Percentiles rank a stretch among this genome's conserved stretches.
These are phyloP conservation scores for Machimus atricapillus DNA, from an alignment of 2,888 invertebrate species.

Conservation along the genomic window DNA sequence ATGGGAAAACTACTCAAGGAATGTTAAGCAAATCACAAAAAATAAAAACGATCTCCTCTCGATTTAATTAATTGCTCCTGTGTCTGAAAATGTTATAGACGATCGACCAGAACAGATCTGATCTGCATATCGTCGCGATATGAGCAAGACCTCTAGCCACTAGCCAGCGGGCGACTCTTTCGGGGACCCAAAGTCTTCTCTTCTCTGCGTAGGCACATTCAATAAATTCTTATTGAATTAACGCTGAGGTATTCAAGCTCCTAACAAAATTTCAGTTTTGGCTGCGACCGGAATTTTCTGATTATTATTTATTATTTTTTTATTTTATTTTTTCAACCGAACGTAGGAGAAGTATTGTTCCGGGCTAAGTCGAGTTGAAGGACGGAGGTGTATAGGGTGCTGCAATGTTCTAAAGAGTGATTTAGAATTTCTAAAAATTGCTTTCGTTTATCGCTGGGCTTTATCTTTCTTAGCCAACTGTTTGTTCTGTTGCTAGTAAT, in stretches of 20 bases:
- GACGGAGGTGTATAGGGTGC: not conserved
- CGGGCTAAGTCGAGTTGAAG: not conserved
- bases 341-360: not conserved
- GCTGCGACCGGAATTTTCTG: not conserved
- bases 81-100: not conserved
- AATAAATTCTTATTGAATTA: not conserved
- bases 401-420: not conserved
- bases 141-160: not conserved
- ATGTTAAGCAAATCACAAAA: not conserved
- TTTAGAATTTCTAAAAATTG: not conserved
- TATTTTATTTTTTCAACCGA: not conserved
- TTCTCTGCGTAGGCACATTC: not conserved
- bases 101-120: not conserved
- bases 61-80: constrained; percentile 4
- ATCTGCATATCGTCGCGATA: constrained; percentile 5
- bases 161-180: not conserved
- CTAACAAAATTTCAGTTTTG: not conserved
- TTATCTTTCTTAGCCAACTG: not conserved
- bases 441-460: not conserved
- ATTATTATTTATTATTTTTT: not conserved
- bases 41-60: not conserved
- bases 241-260: not conserved
- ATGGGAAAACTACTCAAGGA: not conserved
- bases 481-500: not conserved
- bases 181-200: not conserved